phyloP scores from a whole-genome alignment of 2,113 vertebrate genomes.

The Spheniscus mendiculus region DNA sequence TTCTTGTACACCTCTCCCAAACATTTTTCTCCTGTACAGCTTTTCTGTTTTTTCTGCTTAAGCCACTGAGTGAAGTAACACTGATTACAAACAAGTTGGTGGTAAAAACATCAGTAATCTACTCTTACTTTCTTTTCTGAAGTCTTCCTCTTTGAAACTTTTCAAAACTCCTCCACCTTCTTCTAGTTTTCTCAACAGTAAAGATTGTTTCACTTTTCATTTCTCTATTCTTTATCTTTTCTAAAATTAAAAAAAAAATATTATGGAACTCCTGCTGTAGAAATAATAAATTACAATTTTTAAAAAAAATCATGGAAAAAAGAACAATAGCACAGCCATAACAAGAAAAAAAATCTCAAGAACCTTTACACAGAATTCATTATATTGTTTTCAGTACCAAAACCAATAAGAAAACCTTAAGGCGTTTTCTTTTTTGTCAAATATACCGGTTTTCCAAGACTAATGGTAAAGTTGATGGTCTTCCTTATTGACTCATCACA shows the following conservation, averaged over 20 bases:
- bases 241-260: not conserved
- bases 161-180: not conserved
- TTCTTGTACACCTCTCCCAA: not conserved
- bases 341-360: not conserved
- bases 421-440: not conserved
- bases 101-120: not conserved
- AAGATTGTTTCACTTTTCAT: not conserved
- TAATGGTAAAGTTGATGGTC: not conserved
- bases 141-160: not conserved
- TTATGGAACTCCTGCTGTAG: not conserved
- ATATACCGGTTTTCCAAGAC: not conserved
- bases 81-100: not conserved
- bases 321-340: accelerated
- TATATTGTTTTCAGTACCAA: not conserved
- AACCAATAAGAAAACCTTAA: not conserved
- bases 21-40: not conserved
- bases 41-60: not conserved
- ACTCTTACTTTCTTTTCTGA: not conserved
- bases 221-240: not conserved
- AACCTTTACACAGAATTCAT: not conserved
- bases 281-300: not conserved
- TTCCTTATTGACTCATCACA: not conserved
- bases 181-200: not conserved
- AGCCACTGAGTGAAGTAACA: not conserved
- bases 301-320: not conserved